Evolutionary conservation across 1,140 invertebrate species (phyloP).

Genomic region (Meteorus sp.): DNA sequence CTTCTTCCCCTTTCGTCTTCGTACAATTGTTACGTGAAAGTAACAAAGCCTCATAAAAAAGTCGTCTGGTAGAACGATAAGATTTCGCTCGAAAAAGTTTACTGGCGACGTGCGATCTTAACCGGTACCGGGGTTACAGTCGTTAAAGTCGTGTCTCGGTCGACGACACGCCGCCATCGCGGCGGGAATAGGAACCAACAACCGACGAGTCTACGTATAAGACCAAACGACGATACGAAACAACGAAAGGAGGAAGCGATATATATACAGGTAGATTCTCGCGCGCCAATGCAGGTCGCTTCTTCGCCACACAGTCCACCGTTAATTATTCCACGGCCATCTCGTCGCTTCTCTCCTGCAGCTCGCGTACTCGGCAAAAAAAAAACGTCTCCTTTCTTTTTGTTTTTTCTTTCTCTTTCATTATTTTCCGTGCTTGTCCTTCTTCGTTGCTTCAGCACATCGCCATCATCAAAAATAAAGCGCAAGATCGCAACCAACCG

Average conservation of each 20-base stretch:
- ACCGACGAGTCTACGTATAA: conserved; percentile 14
- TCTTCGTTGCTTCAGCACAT: conserved; percentile 15
- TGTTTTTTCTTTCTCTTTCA: too few species aligned
- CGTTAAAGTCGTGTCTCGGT: conserved; percentile 42
- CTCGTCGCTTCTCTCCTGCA: too few species aligned
- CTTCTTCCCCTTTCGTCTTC: too few species aligned
- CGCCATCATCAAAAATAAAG: not conserved
- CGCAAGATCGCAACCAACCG: not conserved
- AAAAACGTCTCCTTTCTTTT: too few species aligned
- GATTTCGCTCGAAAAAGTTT: too few species aligned
- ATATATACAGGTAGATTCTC: conserved; percentile 33
- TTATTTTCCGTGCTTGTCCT: conserved; percentile 17
- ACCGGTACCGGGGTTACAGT: conserved; percentile 29
- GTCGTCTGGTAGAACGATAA: too few species aligned
- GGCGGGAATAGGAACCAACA: conserved; percentile 4
- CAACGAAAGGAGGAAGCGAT: conserved; percentile 45
- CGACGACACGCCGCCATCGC: conserved; percentile 12
- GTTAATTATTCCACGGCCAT: conserved; percentile 56
- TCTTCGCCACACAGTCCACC: conserved; percentile 29
- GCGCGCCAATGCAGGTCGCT: conserved; percentile 44
- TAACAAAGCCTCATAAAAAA: too few species aligned
- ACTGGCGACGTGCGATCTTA: conserved; percentile 27
- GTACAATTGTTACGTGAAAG: too few species aligned
- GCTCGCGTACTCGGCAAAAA: too few species aligned
- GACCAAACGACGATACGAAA: conserved; percentile 21